Evolutionary conservation across 1,140 invertebrate genomes (phyloP), one percentile per base, ranked within the genome.

Genomic region (Phymastichus coffea): DNA sequence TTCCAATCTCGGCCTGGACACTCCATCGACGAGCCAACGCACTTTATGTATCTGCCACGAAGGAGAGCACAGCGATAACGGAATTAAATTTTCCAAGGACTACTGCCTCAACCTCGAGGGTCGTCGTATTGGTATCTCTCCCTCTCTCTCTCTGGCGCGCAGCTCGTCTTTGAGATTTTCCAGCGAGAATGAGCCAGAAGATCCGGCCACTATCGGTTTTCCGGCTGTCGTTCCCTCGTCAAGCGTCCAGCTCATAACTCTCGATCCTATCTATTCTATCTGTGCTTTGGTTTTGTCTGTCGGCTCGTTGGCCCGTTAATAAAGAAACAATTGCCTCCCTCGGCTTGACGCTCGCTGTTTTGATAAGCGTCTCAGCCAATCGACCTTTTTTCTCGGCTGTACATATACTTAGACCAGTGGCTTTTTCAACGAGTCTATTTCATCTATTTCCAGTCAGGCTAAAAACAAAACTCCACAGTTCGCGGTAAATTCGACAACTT

Each of bases 301-400:
- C 37, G 40, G 47, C 57, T 58, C 53, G 52, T 53, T 65, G 52
- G 62, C 65, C 65, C 64, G 22, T 33, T 49, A 35, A 49, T n/a
- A 35, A 35, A 2, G 20, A 49, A 63, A 53, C 49, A 49, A 49
- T 49, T n/a, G 9, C 19, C n/a, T 49, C 19, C 1, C 20, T 19
- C n/a, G 19, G 8, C n/a, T n/a, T n/a, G n/a, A n/a, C n/a, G n/a
- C 41, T 53, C 51, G 35, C 35, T 25, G 41, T 15, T 53, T 53
- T 53, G 22, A 53, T 38, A 53, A 23, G 15, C 15, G n/a, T n/a
- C 23, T 12, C 25, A n/a, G n/a, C n/a, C n/a, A n/a, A n/a, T n/a
- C n/a, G n/a, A n/a, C n/a, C n/a, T n/a, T n/a, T n/a, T n/a, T n/a
- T n/a, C n/a, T n/a, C n/a, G n/a, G 26, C 35, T 35, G n/a, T n/a